Conservation (phyloP, 2,888 invertebrate genomes). For the Agrilus cyanescens region DNA sequence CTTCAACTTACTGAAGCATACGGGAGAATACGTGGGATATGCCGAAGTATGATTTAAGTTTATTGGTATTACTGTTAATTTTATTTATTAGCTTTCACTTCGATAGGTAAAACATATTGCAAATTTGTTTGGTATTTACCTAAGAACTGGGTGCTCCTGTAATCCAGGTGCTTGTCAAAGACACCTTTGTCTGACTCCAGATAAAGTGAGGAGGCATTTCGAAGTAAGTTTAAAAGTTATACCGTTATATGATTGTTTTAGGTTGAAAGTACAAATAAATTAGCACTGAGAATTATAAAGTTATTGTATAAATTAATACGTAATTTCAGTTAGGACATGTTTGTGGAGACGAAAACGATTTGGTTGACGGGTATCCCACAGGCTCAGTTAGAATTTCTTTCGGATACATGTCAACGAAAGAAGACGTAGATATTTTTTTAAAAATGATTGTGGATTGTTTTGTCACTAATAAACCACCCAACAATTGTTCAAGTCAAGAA, state of each 20-base stretch:
- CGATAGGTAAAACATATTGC: slow-evolving; percentile 78
- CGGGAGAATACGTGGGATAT: slow-evolving; percentile 76
- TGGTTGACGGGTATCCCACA: slow-evolving; percentile 77
- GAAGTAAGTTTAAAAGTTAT: slow-evolving; percentile 36
- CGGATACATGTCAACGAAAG: slow-evolving; percentile 73
- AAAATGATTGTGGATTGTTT: slow-evolving; percentile 68
- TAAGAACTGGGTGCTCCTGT: slow-evolving; percentile 93
- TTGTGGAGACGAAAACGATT: slow-evolving; percentile 80
- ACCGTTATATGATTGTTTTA: not conserved
- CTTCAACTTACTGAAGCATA: slow-evolving; percentile 71
- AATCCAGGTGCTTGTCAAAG: slow-evolving; percentile 91
- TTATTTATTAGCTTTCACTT: slow-evolving; percentile 1
- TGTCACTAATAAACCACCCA: slow-evolving; percentile 30
- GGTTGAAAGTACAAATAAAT: too few species aligned
- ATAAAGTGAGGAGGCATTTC: slow-evolving; percentile 64
- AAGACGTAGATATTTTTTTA: slow-evolving; percentile 61
- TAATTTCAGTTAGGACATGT: slow-evolving; percentile 63
- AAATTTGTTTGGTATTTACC: slow-evolving; percentile 68
- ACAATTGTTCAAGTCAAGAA: slow-evolving; percentile 20
- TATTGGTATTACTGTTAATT: slow-evolving; percentile 1
- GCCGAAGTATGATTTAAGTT: slow-evolving; percentile 52
- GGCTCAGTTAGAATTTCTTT: slow-evolving; percentile 88
- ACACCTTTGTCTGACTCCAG: slow-evolving; percentile 55
- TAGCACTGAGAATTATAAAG: too few species aligned
- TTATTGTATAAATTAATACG: not conserved